phyloP scores from a whole-genome alignment of 2,888 invertebrate species.

The Callyntrura sp. region DNA sequence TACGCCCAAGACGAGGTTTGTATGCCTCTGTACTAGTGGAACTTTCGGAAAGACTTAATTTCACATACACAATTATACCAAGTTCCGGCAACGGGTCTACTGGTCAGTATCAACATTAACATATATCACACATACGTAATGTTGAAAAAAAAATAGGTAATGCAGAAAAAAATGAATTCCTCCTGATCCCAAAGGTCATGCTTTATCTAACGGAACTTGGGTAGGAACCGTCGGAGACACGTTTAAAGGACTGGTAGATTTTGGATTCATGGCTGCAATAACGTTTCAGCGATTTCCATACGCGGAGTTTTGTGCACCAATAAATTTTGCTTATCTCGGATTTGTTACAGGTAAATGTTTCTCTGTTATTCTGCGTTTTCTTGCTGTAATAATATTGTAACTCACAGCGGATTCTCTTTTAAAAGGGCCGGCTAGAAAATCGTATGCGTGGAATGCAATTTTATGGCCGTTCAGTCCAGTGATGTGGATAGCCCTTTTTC shows the following conservation, averaged over 20 bases:
- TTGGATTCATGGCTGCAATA: conserved; percentile 73
- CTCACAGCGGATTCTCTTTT: background rate
- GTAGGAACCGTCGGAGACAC: conserved; percentile 71
- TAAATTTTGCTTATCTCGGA: conserved; percentile 72
- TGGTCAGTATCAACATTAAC: conserved; percentile 22
- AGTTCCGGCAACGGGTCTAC: conserved; percentile 71
- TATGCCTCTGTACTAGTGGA: conserved; percentile 51
- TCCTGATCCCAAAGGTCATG: conserved; percentile 19
- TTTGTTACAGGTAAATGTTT: conserved; percentile 64
- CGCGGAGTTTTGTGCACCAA: conserved; percentile 72
- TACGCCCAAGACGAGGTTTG: conserved; percentile 56
- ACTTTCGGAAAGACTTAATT: conserved; percentile 54
- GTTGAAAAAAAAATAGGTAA: background rate
- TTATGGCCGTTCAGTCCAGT: conserved; percentile 63
- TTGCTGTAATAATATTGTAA: background rate
- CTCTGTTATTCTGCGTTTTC: background rate
- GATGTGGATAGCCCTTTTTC: conserved; percentile 44
- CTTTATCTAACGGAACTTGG: conserved; percentile 68
- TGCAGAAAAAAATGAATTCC: too few species aligned
- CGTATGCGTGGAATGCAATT: conserved; percentile 71
- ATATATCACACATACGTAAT: background rate
- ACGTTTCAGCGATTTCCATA: conserved; percentile 59
- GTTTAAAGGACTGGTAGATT: conserved; percentile 52
- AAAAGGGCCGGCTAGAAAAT: conserved; percentile 61
- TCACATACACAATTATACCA: conserved; percentile 58